These are phyloP conservation scores for Lycocerus yunnanus DNA, from an alignment of 2,888 invertebrate species.

Conservation along the genomic window DNA sequence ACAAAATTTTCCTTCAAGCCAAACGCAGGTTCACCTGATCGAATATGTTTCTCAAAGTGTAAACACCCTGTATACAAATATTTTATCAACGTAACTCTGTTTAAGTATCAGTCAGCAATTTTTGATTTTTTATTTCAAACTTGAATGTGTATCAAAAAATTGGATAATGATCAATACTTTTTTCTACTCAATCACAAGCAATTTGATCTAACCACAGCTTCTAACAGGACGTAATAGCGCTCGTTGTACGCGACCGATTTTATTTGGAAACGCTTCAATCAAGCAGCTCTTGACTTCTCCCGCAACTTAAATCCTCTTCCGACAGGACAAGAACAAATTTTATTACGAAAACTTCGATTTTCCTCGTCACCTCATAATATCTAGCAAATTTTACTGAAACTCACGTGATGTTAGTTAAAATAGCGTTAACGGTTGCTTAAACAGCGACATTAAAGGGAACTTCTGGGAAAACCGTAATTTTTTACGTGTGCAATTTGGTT, in stretches of 20 bases:
- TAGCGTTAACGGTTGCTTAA: neutral
- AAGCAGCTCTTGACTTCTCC: conserved; percentile 54
- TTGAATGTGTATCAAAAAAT: neutral
- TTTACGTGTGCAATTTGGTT: neutral
- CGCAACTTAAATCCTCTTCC: conserved; percentile 49
- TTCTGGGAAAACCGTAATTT: neutral
- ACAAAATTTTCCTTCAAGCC: neutral
- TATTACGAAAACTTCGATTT: neutral
- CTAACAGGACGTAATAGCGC: conserved; percentile 55
- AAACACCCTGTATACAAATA: neutral
- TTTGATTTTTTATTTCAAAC: neutral
- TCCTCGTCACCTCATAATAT: neutral
- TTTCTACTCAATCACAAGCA: conserved; percentile 44
- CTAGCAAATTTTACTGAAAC: neutral
- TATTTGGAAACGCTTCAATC: conserved; percentile 57
- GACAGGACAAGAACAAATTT: conserved; percentile 26
- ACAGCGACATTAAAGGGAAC: neutral
- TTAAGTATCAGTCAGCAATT: neutral
- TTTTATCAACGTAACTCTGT: neutral
- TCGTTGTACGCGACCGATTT: conserved; percentile 55
- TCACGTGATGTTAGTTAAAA: neutral
- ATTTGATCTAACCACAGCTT: conserved; percentile 56
- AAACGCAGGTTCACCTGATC: too few species aligned
- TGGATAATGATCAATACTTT: conserved; percentile 33
- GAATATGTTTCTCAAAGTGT: too few species aligned